Evolutionary conservation across 2,113 vertebrate genomes (phyloP).

Genomic region (Grammomys surdaster): DNA sequence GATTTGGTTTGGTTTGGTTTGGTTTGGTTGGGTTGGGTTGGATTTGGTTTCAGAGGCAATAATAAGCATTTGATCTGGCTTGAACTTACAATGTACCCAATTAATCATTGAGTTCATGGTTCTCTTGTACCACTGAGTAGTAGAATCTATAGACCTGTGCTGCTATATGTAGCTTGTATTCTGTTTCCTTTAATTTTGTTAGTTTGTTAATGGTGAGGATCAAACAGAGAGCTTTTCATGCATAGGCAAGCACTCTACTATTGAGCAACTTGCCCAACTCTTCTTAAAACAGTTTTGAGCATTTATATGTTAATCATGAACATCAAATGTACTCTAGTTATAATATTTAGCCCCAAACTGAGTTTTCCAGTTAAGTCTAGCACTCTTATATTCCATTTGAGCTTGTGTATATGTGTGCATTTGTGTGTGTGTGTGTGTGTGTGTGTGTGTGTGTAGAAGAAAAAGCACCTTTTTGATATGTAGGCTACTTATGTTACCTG

Average conservation of each 20-base stretch:
- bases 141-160: background rate
- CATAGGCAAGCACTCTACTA: background rate
- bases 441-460: background rate
- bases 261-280: background rate
- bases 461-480: background rate
- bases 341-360: too few relatives aligned
- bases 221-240: background rate
- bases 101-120: background rate
- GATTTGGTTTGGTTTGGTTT: too few relatives aligned
- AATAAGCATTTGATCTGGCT: too few relatives aligned
- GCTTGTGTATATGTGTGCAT: too few relatives aligned
- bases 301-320: background rate
- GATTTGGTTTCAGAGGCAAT: background rate
- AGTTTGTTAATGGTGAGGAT: background rate
- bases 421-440: too few relatives aligned
- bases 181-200: background rate
- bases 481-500: background rate
- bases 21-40: background rate
- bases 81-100: background rate
- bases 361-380: background rate
- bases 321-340: background rate
- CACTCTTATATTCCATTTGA: background rate
- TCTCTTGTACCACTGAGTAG: background rate
- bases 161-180: background rate
- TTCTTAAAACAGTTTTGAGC: background rate